Evolutionary conservation across 2,888 invertebrate species (phyloP), one percentile per base, ranked within the genome.

Genomic region (Drosophila emarginata): DNA sequence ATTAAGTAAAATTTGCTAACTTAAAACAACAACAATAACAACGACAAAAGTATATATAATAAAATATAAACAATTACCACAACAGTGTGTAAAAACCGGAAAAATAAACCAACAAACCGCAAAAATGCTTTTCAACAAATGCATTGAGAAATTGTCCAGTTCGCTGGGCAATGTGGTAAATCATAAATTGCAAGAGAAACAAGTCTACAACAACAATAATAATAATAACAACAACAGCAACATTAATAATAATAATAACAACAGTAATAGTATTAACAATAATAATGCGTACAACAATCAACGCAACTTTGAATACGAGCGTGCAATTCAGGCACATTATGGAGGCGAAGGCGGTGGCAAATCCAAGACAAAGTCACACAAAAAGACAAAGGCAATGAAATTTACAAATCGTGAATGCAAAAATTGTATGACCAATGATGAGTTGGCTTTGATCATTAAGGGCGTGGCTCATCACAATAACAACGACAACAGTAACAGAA

Each of bases 71-170:
- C 12, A 50, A 18, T 36, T 6, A 37, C 58, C n/a, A n/a, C n/a
- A 54, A 39, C 56, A 15, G 52, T 61, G 45, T 45, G 45, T 45
- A 4, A 45, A 26, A 26, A 28, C 45, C 23, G 36, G 39, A 37
- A 23, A 40, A 57, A 4, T 26, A 26, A 26, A 26, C 26, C 26
- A 26, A 5, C 58, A 56, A 51, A 69, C 18, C 52, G 51, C 56
- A 61, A 78, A 83, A 85, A 89, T 87, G 88, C 87, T 92, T 72
- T 91, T 92, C 72, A 91, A 91, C 71, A 92, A 92, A 75, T 92
- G 91, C 76, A 80, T 91, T 51, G 86, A 89, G 53, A 92, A 92
- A 82, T 78, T 92, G 65, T 89, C 91, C 74, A 91, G 89, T 50
- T 80, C 89, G 78, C 72, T 87, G 90, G 76, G 84, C 61, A 74